Evolutionary conservation across 2,797 vertebrate genomes (phyloP), one percentile per base, ranked within the genome.

Genomic region (Poecilia gillii): DNA sequence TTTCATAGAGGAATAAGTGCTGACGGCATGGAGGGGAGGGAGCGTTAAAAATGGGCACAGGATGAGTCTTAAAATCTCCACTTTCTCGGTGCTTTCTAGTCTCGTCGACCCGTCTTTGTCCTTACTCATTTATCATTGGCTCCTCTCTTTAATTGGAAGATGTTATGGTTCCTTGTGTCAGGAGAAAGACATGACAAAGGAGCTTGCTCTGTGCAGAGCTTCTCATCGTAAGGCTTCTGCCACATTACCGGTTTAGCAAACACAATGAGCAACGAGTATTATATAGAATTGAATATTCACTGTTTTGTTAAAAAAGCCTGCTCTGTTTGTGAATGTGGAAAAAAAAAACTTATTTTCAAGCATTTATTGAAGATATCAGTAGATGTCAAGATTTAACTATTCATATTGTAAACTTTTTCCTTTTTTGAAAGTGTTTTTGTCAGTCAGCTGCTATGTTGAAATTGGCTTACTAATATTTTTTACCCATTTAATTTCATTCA

Each of bases 1-100:
- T 90, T 93, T 93, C 92, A 93, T 87, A 80, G 85, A 87, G 90
- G 83, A 92, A 90, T 92, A 93, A 92, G 88, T 87, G 93, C 92
- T 94, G 93, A 94, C 83, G 51, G 79, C 74, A 72, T 85, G 85
- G 70, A 80, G 82, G 77, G 72, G 78, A 73, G 81, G 81, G 72
- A 51, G 84, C 55, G 46, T 87, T 87, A 79, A 85, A 80, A 81
- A 87, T 57, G 81, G 82, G 79, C 47, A 73, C 74, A 78, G 77
- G 73, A 82, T 55, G 81, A 83, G 64, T 76, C 82, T 74, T n/a
- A 64, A 49, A 81, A 73, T 78, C 74, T 76, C n/a, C 36, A 39
- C 80, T 78, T 75, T 57, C 62, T 53, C 79, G 71, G 76, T 12
- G 66, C 76, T 86, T 82, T 81, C 39, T 82, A 73, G 41, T 79